Percentiles rank a stretch among this genome's conserved stretches.
phyloP scores from a whole-genome alignment of 2,888 invertebrate species.

The Tipula vernalis region DNA sequence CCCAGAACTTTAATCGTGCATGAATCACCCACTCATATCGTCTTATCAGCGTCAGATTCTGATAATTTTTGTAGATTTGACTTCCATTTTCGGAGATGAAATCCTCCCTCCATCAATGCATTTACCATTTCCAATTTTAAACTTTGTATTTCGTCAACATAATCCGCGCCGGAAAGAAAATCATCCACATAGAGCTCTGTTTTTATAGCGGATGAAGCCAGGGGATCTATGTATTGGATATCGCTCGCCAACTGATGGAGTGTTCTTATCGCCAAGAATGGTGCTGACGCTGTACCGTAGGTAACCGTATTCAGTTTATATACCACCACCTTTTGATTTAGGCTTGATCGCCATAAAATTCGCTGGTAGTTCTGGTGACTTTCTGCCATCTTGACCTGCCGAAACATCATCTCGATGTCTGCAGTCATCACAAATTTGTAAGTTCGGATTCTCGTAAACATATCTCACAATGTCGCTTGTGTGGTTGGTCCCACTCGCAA shows the following conservation, averaged over 20 bases:
- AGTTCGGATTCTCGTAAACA: too few relatives aligned
- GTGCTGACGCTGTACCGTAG: too few relatives aligned
- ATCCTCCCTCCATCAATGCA: background rate
- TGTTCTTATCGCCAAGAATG: too few relatives aligned
- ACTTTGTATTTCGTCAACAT: background rate
- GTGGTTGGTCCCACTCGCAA: too few relatives aligned
- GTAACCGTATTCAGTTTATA: too few relatives aligned
- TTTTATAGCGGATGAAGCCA: too few relatives aligned
- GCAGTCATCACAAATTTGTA: too few relatives aligned
- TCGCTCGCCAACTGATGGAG: too few relatives aligned
- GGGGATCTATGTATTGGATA: too few relatives aligned
- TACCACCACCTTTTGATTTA: background rate
- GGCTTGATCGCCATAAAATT: background rate
- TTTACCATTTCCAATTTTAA: background rate
- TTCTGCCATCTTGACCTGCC: background rate
- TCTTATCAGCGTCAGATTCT: background rate
- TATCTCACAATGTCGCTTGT: too few relatives aligned
- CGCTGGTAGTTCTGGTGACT: background rate
- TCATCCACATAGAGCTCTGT: too few relatives aligned
- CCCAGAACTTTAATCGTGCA: background rate
- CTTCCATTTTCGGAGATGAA: background rate
- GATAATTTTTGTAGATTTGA: background rate
- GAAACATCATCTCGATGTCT: background rate
- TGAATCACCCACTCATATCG: background rate
- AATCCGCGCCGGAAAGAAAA: too few relatives aligned